These are phyloP conservation scores for Ametastegia equiseti DNA, from an alignment of 2,888 invertebrate genomes.

Conservation along the genomic window DNA sequence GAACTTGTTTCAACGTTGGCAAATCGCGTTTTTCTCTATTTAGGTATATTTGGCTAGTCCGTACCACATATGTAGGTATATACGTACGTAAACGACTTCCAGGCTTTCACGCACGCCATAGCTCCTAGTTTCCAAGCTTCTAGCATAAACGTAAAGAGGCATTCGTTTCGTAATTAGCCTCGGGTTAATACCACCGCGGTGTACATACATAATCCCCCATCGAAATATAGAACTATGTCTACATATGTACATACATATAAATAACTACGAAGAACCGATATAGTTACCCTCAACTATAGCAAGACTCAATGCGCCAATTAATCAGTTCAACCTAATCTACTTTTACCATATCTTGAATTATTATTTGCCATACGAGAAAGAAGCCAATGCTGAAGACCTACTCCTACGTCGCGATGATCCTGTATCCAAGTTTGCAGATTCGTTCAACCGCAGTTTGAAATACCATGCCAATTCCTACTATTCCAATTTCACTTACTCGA, in stretches of 20 bases:
- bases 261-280: too few relatives aligned
- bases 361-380: slow-evolving; percentile 41
- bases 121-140: slow-evolving; percentile 20
- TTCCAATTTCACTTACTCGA: slow-evolving; percentile 27
- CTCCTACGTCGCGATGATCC: too few relatives aligned
- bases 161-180: slow-evolving; percentile 44
- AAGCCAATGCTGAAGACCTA: slow-evolving; percentile 4
- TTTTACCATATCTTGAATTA: slow-evolving; percentile 42
- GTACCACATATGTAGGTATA: not conserved
- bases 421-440: not conserved
- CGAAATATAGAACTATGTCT: slow-evolving; percentile 19
- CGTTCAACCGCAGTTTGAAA: not conserved
- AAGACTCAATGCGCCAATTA: slow-evolving; percentile 47
- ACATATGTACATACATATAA: too few relatives aligned
- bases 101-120: not conserved
- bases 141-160: slow-evolving; percentile 16
- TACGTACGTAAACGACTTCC: not conserved
- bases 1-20: slow-evolving; percentile 5
- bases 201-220: too few relatives aligned
- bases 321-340: slow-evolving; percentile 44
- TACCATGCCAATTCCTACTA: not conserved
- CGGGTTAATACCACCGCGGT: slow-evolving; percentile 6
- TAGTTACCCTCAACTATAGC: not conserved
- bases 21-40: not conserved
- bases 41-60: too few relatives aligned